phyloP scores from a whole-genome alignment of 2,113 vertebrate species.

The Dicentrarchus labrax region DNA sequence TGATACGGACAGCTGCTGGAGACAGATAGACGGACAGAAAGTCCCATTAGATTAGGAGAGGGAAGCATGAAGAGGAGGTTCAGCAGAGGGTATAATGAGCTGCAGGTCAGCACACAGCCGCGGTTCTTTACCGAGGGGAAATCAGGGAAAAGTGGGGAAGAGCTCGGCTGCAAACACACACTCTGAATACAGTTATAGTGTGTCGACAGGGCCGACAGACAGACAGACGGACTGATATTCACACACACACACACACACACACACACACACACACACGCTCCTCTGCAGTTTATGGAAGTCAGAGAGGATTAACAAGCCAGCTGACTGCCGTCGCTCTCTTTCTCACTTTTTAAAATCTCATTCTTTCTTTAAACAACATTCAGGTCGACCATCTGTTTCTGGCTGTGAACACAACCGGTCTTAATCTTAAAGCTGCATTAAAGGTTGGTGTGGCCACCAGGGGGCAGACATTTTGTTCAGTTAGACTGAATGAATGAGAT shows the following conservation, averaged over 20 bases:
- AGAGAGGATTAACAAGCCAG: conserved; percentile 45
- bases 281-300: conserved; percentile 45
- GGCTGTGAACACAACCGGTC: not conserved
- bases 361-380: conserved; percentile 23
- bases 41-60: conserved; percentile 61
- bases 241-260: conserved; percentile 9
- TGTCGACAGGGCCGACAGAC: conserved; percentile 3
- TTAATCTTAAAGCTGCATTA: too few relatives aligned
- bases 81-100: conserved; percentile 65
- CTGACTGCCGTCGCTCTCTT: conserved; percentile 16
- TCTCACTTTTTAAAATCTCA: conserved; percentile 24
- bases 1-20: conserved; percentile 54
- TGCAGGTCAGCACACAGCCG: conserved; percentile 59
- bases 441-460: too few relatives aligned
- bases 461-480: too few relatives aligned
- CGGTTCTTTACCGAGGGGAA: conserved; percentile 46
- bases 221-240: conserved; percentile 54
- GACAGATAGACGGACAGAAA: conserved; percentile 53
- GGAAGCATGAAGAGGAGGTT: conserved; percentile 55
- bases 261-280: conserved; percentile 19
- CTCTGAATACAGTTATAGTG: conserved; percentile 2
- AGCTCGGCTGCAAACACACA: conserved; percentile 46
- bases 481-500: too few relatives aligned
- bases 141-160: conserved; percentile 50
- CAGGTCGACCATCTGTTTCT: conserved; percentile 15